Evolutionary conservation across 2,797 vertebrate genomes (phyloP).

Genomic region (Halcyon chelicuti): DNA sequence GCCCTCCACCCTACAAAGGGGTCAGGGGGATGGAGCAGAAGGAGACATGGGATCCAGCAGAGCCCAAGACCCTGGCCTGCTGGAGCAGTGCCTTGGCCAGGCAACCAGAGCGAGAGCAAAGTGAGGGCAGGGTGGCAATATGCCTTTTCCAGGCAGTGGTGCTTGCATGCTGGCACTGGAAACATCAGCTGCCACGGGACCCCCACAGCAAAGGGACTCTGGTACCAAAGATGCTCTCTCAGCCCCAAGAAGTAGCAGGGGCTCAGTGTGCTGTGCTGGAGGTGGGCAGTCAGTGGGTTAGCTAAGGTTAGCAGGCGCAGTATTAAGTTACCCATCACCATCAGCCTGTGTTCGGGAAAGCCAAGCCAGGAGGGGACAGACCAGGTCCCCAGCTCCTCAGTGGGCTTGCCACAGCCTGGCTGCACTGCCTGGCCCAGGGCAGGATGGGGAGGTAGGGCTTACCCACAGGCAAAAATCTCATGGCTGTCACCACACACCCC

Average conservation of each 20-base stretch:
- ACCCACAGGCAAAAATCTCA: background rate
- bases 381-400: background rate
- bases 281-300: background rate
- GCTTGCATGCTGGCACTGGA: fast-evolving
- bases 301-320: background rate
- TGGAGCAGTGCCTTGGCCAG: background rate
- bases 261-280: fast-evolving
- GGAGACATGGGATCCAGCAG: background rate
- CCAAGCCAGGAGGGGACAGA: background rate
- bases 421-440: background rate
- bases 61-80: background rate
- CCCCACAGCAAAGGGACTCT: background rate
- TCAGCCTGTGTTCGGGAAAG: background rate
- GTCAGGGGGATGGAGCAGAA: background rate
- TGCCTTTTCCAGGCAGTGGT: fast-evolving
- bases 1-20: background rate
- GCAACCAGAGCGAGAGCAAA: background rate
- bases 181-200: background rate
- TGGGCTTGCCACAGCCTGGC: fast-evolving
- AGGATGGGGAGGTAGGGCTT: fast-evolving
- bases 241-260: fast-evolving
- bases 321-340: background rate
- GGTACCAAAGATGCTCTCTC: background rate
- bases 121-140: background rate
- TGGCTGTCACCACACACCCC: background rate